Base-by-base conservation (phyloP, 2,888 invertebrate genomes). In the Drosophila emarginata region DNA sequence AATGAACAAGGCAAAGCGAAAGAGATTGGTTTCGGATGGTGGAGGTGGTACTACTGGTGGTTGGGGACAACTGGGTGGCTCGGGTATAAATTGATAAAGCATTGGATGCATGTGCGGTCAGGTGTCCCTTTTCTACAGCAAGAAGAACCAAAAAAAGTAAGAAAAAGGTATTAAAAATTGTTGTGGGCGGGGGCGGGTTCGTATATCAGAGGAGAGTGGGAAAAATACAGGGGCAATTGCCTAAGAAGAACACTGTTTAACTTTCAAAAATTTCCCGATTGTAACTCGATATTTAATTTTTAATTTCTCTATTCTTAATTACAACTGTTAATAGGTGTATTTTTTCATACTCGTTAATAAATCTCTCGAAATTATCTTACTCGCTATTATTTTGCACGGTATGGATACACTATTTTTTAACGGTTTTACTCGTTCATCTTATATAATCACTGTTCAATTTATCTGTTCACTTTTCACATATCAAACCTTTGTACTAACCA, bases 81-180 rank as follows among this genome's bases (percentile, higher is more conserved):
- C 4, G 18, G 18, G 14, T 45, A 45, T 45, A 45, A 45, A 45
- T 45, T 45, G 45, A 45, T 45, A 45, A 45, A 45, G 45, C 45
- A 53, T 36, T 59, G 62, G 56, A 39, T 45, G 23, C 45, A 14
- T 58, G 58, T 40, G 40, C 23, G 40, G 18, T 37, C 26, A 21
- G 37, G 39, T 58, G 39, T 39, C 23, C 23, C 4, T 39, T 23
- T 45, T 45, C 11, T 21, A 21, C 45, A 45, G 45, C 18, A 18
- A 12, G 18, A 9, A 45, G 9, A 11, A 7, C 32, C 9, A 32
- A 32, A 45, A 45, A 21, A 7, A 45, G 7, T 21, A 45, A 45
- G 21, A 21, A 14, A 45, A 45, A 45, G 45, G 45, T 45, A 45
- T 45, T 45, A 18, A 45, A 45, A 45, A 45, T 21, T 45, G 45